phyloP scores from a whole-genome alignment of 2,888 invertebrate genomes.

The Nephrotoma appendiculata region DNA sequence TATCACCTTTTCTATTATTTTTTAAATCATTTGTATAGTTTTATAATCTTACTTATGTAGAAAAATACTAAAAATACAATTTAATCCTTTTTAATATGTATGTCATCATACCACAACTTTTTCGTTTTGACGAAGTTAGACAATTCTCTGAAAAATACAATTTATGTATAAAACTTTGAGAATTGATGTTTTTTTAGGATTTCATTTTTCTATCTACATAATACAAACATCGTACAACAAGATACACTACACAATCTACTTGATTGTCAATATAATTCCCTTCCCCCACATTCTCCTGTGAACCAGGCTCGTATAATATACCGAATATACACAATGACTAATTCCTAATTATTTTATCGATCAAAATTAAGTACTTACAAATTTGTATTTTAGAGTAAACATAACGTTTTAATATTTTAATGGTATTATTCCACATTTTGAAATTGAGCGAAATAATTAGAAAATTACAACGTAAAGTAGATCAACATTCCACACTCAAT shows the following conservation, averaged over 20 bases:
- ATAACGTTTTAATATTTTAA: not conserved
- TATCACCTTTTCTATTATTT: no score
- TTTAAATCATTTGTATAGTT: no score
- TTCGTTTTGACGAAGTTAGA: not conserved
- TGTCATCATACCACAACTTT: not conserved
- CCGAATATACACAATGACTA: not conserved
- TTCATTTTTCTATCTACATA: not conserved
- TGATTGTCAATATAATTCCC: not conserved
- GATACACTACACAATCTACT: not conserved
- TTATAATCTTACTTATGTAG: not conserved
- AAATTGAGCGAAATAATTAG: not conserved
- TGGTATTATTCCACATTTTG: not conserved
- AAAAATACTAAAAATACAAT: not conserved
- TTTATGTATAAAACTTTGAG: not conserved
- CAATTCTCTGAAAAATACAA: not conserved
- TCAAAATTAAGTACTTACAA: not conserved
- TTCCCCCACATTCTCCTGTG: not conserved
- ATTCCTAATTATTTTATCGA: not conserved
- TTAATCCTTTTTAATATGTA: not conserved
- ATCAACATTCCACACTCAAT: not conserved
- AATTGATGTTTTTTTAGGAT: not conserved
- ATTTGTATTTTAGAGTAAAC: not conserved
- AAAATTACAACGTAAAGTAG: not conserved
- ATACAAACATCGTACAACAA: no score
- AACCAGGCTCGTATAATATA: not conserved